Evolutionary conservation across 2,113 vertebrate genomes (phyloP).

Genomic region (Damaliscus lunatus): DNA sequence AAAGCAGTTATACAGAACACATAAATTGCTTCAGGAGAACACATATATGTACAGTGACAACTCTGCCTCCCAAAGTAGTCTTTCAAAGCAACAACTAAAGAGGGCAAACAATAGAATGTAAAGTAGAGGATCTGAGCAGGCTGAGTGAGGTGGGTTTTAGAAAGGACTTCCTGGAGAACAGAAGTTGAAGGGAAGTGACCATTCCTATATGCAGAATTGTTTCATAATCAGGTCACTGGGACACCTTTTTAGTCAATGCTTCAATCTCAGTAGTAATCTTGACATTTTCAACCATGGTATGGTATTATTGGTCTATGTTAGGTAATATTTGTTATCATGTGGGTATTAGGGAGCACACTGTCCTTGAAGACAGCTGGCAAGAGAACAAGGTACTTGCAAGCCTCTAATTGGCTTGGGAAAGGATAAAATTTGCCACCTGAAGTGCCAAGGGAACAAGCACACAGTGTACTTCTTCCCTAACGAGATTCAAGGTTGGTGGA

Average conservation of each 20-base stretch:
- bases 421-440: constrained; percentile 20
- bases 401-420: constrained; percentile 35
- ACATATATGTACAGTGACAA: not conserved
- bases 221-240: not conserved
- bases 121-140: not conserved
- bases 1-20: not conserved
- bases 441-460: not conserved
- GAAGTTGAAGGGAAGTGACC: not conserved
- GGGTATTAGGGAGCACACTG: not conserved
- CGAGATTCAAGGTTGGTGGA: not conserved
- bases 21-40: not conserved
- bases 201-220: not conserved
- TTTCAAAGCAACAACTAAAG: constrained; percentile 16
- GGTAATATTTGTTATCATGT: constrained; percentile 12
- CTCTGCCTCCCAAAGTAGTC: not conserved
- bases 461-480: not conserved
- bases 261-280: not conserved
- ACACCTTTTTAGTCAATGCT: not conserved
- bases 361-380: not conserved
- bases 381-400: not conserved
- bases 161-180: not conserved
- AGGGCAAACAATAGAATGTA: not conserved
- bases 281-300: constrained; percentile 9
- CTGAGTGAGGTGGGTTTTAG: not conserved
- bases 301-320: constrained; percentile 1